Evolutionary conservation across 2,797 vertebrate species (phyloP).

Genomic region (Moxostoma hubbsi): DNA sequence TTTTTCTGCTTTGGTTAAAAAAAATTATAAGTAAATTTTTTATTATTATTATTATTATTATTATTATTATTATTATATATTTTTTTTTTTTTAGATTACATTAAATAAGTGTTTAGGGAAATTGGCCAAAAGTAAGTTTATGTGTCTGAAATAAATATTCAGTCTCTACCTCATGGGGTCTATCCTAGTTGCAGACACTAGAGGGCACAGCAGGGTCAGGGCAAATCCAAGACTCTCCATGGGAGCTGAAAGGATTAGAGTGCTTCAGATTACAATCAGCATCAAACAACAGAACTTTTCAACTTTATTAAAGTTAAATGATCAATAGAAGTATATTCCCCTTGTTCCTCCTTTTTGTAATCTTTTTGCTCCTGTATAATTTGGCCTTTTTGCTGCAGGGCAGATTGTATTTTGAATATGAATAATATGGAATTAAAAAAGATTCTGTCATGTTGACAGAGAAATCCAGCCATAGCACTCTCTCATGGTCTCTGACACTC

Average conservation of each 20-base stretch:
- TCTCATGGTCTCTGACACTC: background rate
- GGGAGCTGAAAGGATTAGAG: background rate
- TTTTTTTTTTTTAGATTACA: too few species aligned
- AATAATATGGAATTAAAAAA: background rate
- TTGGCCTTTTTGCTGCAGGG: background rate
- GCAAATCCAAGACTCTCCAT: slow-evolving; percentile 14
- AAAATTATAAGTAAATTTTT: too few species aligned
- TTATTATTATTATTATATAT: too few species aligned
- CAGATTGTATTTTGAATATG: background rate
- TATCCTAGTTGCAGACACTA: slow-evolving; percentile 64
- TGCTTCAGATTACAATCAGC: slow-evolving; percentile 5
- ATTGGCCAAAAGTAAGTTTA: too few species aligned
- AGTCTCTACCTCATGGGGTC: background rate
- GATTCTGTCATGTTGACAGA: background rate
- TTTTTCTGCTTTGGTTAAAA: too few species aligned
- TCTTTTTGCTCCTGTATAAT: too few species aligned
- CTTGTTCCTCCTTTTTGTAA: background rate
- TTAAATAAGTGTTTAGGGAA: too few species aligned
- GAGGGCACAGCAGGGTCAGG: slow-evolving; percentile 72
- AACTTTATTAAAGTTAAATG: background rate
- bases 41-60: too few species aligned
- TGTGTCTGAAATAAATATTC: too few species aligned
- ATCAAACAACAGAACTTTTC: slow-evolving; percentile 1
- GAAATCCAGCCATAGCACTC: background rate
- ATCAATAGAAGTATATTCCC: background rate